Base-by-base conservation (phyloP, 2,797 vertebrate species). In the Gallinago nigripennis region DNA sequence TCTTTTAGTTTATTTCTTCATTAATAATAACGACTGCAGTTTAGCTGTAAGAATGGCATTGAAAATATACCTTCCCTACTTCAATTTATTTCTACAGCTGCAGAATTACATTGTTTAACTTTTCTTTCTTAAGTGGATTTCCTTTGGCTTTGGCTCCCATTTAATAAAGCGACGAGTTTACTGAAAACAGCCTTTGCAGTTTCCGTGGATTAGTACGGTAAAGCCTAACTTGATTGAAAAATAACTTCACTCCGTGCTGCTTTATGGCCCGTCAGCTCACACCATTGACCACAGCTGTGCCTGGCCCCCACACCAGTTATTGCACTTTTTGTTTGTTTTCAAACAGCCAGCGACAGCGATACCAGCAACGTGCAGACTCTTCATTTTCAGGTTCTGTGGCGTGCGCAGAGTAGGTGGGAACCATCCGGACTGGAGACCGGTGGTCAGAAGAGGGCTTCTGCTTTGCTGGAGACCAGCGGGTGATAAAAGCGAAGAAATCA, bases 171-270 rank as follows among this genome's bases (percentile, higher is more conserved):
- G 94, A 96, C 43, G 27, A 85, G 81, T 76, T 97, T 88, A 96
- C 94, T 94, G 92, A 94, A 96, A 96, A 87, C 24, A 51, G 93
- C 88, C 71, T 94, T 94, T 65, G 79, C 70, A 46, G 90, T 86
- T 96, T 93, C 93, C 91, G 41, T 78, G 97, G 97, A 98, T 98
- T 98, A 98, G 94, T 16, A 45, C 3, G 3, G 95, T 75, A 98
- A 98, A 98, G 97, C 94, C 97, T 33, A 82, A 97, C 72, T 98
- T 98, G 97, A 98, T 98, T 98, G 97, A 97, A 98, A 98, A 98
- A 97, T 97, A 97, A 97, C 96, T 97, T 96, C 45, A 25, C 84
- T 90, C 69, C 86, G 68, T 64, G 92, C 86, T 76, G 77, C 71
- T 93, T 93, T 95, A 94, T 90, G 97, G 96, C 92, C 94, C 92